Conservation (phyloP, 2,113 vertebrate genomes). For the Rhabdomys dilectus region DNA sequence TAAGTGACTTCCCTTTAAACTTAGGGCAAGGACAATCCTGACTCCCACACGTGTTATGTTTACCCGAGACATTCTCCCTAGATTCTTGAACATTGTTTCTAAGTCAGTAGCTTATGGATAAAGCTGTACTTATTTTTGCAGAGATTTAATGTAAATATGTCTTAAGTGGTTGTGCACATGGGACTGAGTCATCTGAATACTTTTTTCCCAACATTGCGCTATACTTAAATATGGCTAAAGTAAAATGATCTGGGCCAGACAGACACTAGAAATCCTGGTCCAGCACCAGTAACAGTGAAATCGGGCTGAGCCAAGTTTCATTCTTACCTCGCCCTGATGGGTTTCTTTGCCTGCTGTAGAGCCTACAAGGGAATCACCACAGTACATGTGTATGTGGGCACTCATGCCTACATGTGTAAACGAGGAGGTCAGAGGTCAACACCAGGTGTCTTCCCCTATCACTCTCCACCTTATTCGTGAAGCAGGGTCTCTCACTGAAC, state of each 20-base stretch:
- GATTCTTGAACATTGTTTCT: background rate
- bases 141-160: background rate
- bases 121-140: background rate
- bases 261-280: background rate
- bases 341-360: background rate
- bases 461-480: background rate
- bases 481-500: background rate
- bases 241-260: background rate
- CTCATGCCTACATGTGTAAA: background rate
- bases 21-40: background rate
- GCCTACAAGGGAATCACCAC: background rate
- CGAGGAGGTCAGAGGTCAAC: background rate
- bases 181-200: background rate
- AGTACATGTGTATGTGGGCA: background rate
- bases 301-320: background rate
- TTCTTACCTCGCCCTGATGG: background rate
- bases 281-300: background rate
- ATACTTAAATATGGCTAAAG: background rate
- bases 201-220: background rate
- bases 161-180: background rate
- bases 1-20: background rate
- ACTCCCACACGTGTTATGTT: background rate
- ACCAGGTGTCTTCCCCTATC: background rate
- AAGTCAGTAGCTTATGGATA: background rate
- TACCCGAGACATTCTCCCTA: background rate